Evolutionary conservation across 2,888 invertebrate genomes (phyloP), one percentile per base, ranked within the genome.

Genomic region (Brenthis hecate): DNA sequence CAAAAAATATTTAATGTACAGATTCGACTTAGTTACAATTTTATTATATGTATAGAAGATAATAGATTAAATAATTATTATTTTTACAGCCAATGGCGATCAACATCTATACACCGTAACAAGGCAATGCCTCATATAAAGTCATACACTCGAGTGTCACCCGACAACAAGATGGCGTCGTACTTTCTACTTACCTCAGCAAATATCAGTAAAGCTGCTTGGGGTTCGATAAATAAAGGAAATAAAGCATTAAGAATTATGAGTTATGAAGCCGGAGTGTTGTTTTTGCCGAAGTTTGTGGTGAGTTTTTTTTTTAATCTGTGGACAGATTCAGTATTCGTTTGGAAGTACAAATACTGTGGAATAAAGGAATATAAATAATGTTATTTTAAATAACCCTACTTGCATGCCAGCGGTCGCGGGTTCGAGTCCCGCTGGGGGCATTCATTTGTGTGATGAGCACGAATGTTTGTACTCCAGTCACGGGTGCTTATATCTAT

Each of bases 131-230:
- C 99, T 0, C 99, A 99, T 82, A 97, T 99, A 53, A 99, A 99
- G 86, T 95, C 96, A 0, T 99, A 99, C 84, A 94, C 95, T 0
- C 94, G 99, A 13, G 87, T 95, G 3, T 96, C 96, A 0, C 95
- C 96, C 0, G 95, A 96, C 81, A 84, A 89, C 69, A 89, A 87
- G n/a, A 87, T 91, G 75, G 93, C 96, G 4, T 95, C 97, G 0
- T 99, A 96, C 96, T 98, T 97, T 84, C 87, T 97, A 0, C 89
- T 99, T 0, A 98, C 98, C 0, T 99, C 99, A 65, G 98, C 97
- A 0, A 99, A 99, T 91, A 91, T 99, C 47, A 99, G 99, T 13
- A 99, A 99, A 91, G 98, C 99, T 1, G 99, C 99, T 0, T 99
- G 99, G 99, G 99, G 99, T 54, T 90, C 90, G 13, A 85, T 94